phyloP scores from a whole-genome alignment of 2,113 vertebrate species.

The Ploceus nigricollis region DNA sequence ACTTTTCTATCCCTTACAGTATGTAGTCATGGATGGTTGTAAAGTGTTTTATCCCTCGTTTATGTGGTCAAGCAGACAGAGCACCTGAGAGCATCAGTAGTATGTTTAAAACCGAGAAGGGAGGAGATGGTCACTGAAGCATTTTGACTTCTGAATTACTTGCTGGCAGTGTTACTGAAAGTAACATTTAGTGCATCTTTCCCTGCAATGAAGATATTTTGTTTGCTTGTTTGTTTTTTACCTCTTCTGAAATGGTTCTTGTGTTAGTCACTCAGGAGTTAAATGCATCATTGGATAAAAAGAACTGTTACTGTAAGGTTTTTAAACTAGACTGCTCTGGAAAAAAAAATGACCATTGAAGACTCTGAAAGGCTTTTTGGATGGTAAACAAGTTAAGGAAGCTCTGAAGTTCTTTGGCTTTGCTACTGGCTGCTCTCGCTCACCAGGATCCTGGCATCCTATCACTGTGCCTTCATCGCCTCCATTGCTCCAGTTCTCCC shows the following conservation, averaged over 20 bases:
- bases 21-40: not conserved
- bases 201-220: not conserved
- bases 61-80: not conserved
- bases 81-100: not conserved
- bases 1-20: conserved; percentile 11
- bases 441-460: conserved; percentile 53
- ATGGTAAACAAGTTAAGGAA: conserved; percentile 47
- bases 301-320: conserved; percentile 28
- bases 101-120: not conserved
- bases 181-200: not conserved
- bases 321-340: not conserved
- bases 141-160: not conserved
- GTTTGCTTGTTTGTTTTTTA: not conserved
- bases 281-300: conserved; percentile 9
- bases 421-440: conserved; percentile 1
- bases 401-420: conserved; percentile 38
- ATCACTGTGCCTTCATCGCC: not conserved
- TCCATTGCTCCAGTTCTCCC: conserved; percentile 7
- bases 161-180: not conserved
- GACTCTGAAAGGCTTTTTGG: conserved; percentile 41
- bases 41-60: not conserved
- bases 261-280: conserved; percentile 6
- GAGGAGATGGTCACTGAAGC: not conserved
- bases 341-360: conserved; percentile 45
- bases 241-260: not conserved